These are phyloP conservation scores for Caenorhabditis becei DNA, from an alignment of 2,888 invertebrate genomes.

Conservation along the genomic window DNA sequence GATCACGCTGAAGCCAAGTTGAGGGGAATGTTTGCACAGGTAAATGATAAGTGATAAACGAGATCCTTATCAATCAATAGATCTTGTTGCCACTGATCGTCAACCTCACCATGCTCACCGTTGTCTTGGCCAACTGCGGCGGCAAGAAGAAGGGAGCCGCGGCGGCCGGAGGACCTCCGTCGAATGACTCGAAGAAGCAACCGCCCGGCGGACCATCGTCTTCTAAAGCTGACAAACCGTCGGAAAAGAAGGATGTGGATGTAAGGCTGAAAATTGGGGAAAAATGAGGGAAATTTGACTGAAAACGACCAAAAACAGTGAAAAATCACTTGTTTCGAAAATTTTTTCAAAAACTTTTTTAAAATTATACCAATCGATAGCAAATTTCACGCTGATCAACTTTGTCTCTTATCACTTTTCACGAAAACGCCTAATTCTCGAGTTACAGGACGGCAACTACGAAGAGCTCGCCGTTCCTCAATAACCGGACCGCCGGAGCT, in stretches of 20 bases:
- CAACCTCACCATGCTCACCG: not conserved
- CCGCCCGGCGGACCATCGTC: not conserved
- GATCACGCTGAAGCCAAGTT: not conserved
- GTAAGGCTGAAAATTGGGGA: not conserved
- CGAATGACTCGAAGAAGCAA: not conserved
- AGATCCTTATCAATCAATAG: not conserved
- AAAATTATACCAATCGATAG: no score
- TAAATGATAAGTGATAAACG: not conserved
- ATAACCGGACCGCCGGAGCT: not conserved
- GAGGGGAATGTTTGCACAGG: constrained; percentile 15
- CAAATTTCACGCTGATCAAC: no score
- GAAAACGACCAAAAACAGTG: no score
- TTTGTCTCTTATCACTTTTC: no score
- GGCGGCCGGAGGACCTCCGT: not conserved
- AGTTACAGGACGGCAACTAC: constrained; percentile 19
- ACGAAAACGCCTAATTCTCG: not conserved
- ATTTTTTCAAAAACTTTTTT: no score
- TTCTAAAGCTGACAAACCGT: constrained; percentile 4
- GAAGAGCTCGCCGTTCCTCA: constrained; percentile 21
- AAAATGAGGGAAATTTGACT: no score
- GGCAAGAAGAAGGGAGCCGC: constrained; percentile 12
- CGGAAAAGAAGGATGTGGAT: constrained; percentile 8
- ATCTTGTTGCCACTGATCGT: constrained; percentile 18
- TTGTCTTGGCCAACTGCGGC: not conserved
- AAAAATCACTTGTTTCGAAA: no score